Evolutionary conservation across 2,888 invertebrate genomes (phyloP), one percentile per base, ranked within the genome.

Genomic region (Drosophila meridionalis): DNA sequence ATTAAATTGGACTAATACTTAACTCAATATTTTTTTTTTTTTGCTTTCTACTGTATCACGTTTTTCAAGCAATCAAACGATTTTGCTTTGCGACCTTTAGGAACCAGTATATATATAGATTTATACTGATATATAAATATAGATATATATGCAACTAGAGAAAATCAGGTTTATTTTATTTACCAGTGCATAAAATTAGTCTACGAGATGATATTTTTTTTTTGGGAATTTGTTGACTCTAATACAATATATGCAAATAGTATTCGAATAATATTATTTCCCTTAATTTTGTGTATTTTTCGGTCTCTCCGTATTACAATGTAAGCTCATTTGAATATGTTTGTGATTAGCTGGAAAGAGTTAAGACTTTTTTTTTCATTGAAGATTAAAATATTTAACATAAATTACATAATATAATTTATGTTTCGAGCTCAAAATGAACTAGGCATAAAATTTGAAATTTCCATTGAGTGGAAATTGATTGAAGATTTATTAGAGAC

Each of bases 161-260:
- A n/a, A 64, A 47, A 82, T 73, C 82, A 55, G 68, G 78, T 82
- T 78, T 78, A 50, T 62, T 78, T 77, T 77, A 52, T 71, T 55
- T 32, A 62, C 32, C 60, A 47, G 61, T 61, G 73, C 53, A 55
- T 81, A 55, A 64, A 79, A 75, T 75, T 61, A 55, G 48, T 61
- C 57, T 61, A 65, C 20, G 36, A 43, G 45, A 45, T n/a, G 26
- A 9, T 30, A 2, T 53, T 53, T 63, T 42, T 63, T 42, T 56
- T 57, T 62, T 59, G 32, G 47, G 61, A 55, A 69, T 76, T 47
- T n/a, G 9, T 47, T 42, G 6, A 38, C 12, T 42, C 47, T 28
- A 28, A 45, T 30, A 48, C 30, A n/a, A 40, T 52, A 52, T 55
- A 75, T 69, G 47, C 62, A 67, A 57, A 61, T 69, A 32, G 20